Percentiles rank a stretch among this genome's conserved stretches.
phyloP scores from a whole-genome alignment of 2,888 invertebrate species.

The Drosophila multiciliata region DNA sequence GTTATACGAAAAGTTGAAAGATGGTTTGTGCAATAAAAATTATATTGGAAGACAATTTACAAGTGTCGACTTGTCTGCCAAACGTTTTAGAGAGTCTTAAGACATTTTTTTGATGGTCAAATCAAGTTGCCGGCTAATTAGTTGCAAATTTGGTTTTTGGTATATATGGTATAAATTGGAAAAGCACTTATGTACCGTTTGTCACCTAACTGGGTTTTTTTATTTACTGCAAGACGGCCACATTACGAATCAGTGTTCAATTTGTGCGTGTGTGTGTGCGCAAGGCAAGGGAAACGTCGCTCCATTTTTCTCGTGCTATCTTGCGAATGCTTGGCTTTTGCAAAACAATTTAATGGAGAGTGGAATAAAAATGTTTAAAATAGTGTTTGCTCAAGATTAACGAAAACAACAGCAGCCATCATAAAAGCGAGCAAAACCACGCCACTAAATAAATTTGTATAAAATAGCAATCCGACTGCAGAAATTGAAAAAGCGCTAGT shows the following conservation, averaged over 20 bases:
- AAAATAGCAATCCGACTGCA: slow-evolving; percentile 49
- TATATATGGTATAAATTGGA: slow-evolving; percentile 26
- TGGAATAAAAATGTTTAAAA: slow-evolving; percentile 24
- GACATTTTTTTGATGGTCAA: slow-evolving; percentile 17
- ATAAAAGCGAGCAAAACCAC: slow-evolving; percentile 13
- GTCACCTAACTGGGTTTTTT: slow-evolving; percentile 21
- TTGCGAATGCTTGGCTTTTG: slow-evolving; percentile 60
- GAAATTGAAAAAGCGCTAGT: slow-evolving; percentile 55
- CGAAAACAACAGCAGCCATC: slow-evolving; percentile 7
- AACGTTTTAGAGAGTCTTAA: background rate
- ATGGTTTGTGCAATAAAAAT: background rate
- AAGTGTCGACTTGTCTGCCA: background rate
- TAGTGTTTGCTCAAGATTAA: slow-evolving; percentile 38
- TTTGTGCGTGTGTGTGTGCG: slow-evolving; percentile 71
- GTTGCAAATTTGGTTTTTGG: slow-evolving; percentile 2
- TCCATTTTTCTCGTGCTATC: slow-evolving; percentile 78
- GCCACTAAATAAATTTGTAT: slow-evolving; percentile 26
- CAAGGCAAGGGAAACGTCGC: slow-evolving; percentile 74
- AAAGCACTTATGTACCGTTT: background rate
- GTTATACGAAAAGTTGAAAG: background rate
- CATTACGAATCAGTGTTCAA: slow-evolving; percentile 48
- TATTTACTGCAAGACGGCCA: slow-evolving; percentile 21
- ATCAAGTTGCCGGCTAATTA: slow-evolving; percentile 62
- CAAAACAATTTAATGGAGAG: slow-evolving; percentile 55
- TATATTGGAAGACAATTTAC: background rate